These are phyloP conservation scores for Anneissia japonica DNA, from an alignment of 35 echinoderm and acorn worm genomes.

Conservation along the genomic window DNA sequence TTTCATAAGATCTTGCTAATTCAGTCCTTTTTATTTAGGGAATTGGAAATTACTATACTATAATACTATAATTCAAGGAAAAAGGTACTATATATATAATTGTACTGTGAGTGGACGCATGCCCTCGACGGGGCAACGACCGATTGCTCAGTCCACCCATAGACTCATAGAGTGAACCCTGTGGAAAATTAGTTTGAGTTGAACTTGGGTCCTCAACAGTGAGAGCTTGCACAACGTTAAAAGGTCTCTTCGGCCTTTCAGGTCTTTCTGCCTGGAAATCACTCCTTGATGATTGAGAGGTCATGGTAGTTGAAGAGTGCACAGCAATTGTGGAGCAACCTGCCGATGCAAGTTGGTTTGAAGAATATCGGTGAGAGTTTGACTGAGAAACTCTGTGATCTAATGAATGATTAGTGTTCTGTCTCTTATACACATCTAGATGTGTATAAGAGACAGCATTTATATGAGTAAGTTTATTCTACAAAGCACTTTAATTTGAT, in stretches of 20 bases:
- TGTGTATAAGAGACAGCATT: too few species aligned
- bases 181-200: neutral
- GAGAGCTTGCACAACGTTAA: neutral
- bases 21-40: too few species aligned
- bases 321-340: neutral
- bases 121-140: neutral
- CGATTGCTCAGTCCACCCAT: neutral
- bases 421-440: too few species aligned
- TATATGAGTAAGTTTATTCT: too few species aligned
- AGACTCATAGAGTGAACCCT: neutral
- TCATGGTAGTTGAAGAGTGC: neutral
- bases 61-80: too few species aligned
- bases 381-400: too few species aligned
- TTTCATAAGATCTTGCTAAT: too few species aligned
- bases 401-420: too few species aligned
- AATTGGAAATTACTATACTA: too few species aligned
- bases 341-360: neutral
- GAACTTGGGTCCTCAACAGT: neutral
- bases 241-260: neutral
- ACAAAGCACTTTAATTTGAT: too few species aligned
- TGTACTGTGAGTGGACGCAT: neutral
- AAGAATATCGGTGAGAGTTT: neutral
- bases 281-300: neutral
- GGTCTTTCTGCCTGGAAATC: neutral
- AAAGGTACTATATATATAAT: too few species aligned